These are phyloP conservation scores for Neodiprion virginianus DNA, from an alignment of 1,140 invertebrate species.

Conservation along the genomic window DNA sequence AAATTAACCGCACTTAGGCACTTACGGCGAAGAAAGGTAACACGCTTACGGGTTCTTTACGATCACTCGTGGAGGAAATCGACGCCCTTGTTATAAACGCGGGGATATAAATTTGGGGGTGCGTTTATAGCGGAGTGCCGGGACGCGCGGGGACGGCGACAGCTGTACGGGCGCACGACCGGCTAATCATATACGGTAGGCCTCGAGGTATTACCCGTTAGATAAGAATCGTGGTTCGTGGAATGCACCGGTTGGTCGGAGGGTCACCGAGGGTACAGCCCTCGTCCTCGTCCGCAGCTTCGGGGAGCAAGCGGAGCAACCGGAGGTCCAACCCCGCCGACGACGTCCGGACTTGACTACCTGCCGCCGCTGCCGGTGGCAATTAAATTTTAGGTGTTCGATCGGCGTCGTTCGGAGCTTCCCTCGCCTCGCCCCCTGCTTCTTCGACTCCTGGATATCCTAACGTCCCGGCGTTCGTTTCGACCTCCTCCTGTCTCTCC, in stretches of 20 bases:
- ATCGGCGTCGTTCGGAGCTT: neutral
- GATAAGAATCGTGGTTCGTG: constrained; percentile 3
- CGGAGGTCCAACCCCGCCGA: neutral
- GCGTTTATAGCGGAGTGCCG: neutral
- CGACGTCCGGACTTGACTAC: neutral
- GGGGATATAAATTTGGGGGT: neutral
- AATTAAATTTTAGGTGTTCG: constrained; percentile 17
- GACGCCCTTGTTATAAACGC: neutral
- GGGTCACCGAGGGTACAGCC: neutral
- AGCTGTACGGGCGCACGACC: constrained; percentile 6
- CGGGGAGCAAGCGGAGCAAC: neutral
- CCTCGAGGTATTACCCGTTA: constrained; percentile 7
- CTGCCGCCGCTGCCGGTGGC: constrained; percentile 3
- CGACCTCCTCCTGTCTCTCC: neutral
- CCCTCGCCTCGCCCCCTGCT: neutral
- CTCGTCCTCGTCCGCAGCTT: neutral
- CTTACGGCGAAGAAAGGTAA: no score
- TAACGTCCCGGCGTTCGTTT: neutral
- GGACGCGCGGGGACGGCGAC: neutral
- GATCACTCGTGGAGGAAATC: neutral
- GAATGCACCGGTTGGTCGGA: constrained; percentile 11
- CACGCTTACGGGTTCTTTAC: no score
- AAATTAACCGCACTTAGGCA: no score
- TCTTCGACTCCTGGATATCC: neutral
- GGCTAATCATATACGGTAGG: constrained; percentile 11